Evolutionary conservation across 1,140 invertebrate genomes (phyloP), one percentile per base, ranked within the genome.

Genomic region (Charaxes varanes): DNA sequence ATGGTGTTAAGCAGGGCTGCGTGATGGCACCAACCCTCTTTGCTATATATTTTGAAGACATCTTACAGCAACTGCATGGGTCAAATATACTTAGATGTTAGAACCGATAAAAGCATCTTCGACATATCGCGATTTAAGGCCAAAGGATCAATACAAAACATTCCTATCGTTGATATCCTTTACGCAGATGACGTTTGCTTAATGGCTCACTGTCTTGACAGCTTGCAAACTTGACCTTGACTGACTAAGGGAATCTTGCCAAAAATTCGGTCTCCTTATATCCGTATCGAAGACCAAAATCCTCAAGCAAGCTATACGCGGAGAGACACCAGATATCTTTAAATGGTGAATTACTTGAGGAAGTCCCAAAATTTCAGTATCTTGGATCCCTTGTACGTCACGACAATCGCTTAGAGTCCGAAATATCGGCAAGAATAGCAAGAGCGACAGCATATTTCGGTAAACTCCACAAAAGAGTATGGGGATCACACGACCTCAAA

Each of bases 1-100:
- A 31, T 24, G 37, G 36, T 5, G 44, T 41, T 4, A 47, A 47
- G 12, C 44, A 41, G 11, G 36, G 36, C 10, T 47, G 31, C 12
- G 36, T 47, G 3, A 14, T 47, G 30, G 44, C 44, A 23, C 32
- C 36, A 2, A 14, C 14, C 6, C 26, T 35, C 6, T 41, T 40
- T 18, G 14, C 36, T 16, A 10, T 47, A 6, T 47, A 40, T 12
- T 47, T 41, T 28, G 36, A 36, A 6, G 12, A n/a, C 8, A 31
- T 47, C 14, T 11, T 47, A 12, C 17, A 19, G 8, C 16, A 23
- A 10, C 8, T 37, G 24, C 48, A 59, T 49, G 14, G 10, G 7
- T 15, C 6, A 15, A 35, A 35, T 35, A 15, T 6, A 31, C 14
- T n/a, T 30, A 3, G 31, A 3, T 13, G 19, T 6, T 18, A 5